Percentiles rank a stretch among this genome's conserved stretches.
phyloP scores from a whole-genome alignment of 1,140 invertebrate species.

The Trichonephila inaurata region DNA sequence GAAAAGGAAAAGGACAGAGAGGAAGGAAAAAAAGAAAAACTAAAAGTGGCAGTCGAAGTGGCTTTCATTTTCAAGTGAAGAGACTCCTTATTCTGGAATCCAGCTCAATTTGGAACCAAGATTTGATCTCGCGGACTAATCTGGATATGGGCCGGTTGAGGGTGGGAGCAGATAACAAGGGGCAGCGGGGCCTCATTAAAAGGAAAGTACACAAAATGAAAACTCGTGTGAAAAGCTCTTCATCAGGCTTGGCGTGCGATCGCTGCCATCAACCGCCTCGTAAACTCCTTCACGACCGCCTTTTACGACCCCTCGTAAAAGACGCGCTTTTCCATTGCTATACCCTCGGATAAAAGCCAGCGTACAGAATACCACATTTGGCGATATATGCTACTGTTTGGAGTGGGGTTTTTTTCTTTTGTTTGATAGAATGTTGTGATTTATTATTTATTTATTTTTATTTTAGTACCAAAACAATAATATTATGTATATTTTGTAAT shows the following conservation, averaged over 20 bases:
- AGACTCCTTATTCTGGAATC: constrained; percentile 55
- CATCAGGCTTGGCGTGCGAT: constrained; percentile 74
- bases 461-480: too few relatives aligned
- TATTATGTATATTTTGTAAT: too few relatives aligned
- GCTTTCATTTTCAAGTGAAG: constrained; percentile 69
- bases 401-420: neutral
- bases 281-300: constrained; percentile 75
- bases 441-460: neutral
- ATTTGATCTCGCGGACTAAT: constrained; percentile 73
- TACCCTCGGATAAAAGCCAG: constrained; percentile 49
- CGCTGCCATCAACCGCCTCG: constrained; percentile 67
- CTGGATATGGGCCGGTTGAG: constrained; percentile 44
- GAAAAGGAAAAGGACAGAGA: neutral
- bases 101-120: constrained; percentile 61
- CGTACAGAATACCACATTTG: constrained; percentile 55
- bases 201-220: constrained; percentile 77
- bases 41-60: neutral
- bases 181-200: constrained; percentile 73
- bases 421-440: neutral
- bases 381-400: neutral
- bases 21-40: neutral
- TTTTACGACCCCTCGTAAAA: constrained; percentile 76
- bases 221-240: constrained; percentile 76
- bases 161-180: constrained; percentile 72
- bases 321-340: constrained; percentile 61